These are phyloP conservation scores for Gobio gobio DNA, from an alignment of 2,113 vertebrate species.

Conservation along the genomic window DNA sequence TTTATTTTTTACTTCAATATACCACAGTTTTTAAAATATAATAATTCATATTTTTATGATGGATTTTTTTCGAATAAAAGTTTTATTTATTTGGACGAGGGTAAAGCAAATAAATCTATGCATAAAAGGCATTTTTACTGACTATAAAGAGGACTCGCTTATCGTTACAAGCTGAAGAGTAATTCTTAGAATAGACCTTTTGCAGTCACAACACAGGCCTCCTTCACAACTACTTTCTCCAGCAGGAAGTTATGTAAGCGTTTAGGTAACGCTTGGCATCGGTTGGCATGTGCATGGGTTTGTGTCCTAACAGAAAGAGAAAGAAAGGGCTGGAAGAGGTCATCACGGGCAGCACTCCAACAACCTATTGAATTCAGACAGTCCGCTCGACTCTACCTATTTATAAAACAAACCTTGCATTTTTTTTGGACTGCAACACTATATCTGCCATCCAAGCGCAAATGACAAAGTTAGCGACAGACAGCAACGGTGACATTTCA, in stretches of 20 bases:
- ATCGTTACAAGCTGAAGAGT: background rate
- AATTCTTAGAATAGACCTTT: background rate
- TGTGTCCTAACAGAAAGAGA: background rate
- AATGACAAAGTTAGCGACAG: background rate
- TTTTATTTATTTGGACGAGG: too few relatives aligned
- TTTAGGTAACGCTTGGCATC: background rate
- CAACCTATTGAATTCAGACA: background rate
- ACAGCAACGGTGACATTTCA: slow-evolving; percentile 6
- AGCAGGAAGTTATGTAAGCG: slow-evolving; percentile 11
- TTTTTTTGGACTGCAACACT: background rate
- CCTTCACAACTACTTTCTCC: slow-evolving; percentile 3
- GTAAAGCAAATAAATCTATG: too few relatives aligned
- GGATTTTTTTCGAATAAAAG: too few relatives aligned
- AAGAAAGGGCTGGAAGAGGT: slow-evolving; percentile 3
- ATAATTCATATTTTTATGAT: too few relatives aligned
- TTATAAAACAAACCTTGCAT: background rate
- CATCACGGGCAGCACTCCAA: background rate
- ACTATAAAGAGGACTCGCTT: background rate
- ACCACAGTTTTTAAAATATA: background rate
- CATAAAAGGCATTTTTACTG: too few relatives aligned
- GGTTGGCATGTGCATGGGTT: background rate
- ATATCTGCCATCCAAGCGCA: background rate
- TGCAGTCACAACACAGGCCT: background rate
- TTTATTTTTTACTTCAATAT: background rate
- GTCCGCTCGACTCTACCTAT: background rate